phyloP scores from a whole-genome alignment of 2,113 vertebrate species.

The Synodontis membranacea region DNA sequence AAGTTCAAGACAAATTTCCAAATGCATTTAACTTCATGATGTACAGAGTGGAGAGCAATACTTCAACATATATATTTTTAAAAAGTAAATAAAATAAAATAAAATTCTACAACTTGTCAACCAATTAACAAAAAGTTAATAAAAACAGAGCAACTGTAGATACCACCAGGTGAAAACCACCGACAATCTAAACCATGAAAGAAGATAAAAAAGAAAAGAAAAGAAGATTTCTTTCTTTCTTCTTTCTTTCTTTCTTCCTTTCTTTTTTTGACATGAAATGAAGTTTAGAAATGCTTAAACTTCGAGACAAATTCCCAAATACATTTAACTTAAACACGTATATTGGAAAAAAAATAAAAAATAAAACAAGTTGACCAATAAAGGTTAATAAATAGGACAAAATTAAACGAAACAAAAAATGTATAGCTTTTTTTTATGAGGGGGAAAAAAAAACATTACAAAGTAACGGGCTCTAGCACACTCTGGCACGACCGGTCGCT shows the following conservation, averaged over 20 bases:
- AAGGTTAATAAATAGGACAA: not conserved
- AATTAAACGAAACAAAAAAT: not conserved
- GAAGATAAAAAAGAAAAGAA: too few species aligned
- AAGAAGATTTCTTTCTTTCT: too few species aligned
- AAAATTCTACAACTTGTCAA: too few species aligned
- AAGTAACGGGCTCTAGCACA: not conserved
- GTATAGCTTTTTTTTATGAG: not conserved
- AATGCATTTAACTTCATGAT: not conserved
- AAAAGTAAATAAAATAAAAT: too few species aligned
- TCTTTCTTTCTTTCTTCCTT: too few species aligned
- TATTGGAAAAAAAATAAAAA: not conserved
- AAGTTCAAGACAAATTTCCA: not conserved
- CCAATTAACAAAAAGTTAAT: too few species aligned
- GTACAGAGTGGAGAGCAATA: not conserved
- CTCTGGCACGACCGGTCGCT: not conserved
- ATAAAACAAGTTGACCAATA: not conserved
- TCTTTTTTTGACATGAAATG: not conserved
- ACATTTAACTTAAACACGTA: too few species aligned
- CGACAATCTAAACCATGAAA: not conserved
- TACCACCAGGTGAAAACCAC: not conserved
- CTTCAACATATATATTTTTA: too few species aligned
- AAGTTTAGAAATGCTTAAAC: not conserved
- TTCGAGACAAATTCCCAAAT: too few species aligned
- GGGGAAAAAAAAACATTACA: not conserved
- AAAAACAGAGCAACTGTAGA: too few species aligned